Conservation (phyloP, 2,888 invertebrate genomes). For the Phaonia tiefii region DNA sequence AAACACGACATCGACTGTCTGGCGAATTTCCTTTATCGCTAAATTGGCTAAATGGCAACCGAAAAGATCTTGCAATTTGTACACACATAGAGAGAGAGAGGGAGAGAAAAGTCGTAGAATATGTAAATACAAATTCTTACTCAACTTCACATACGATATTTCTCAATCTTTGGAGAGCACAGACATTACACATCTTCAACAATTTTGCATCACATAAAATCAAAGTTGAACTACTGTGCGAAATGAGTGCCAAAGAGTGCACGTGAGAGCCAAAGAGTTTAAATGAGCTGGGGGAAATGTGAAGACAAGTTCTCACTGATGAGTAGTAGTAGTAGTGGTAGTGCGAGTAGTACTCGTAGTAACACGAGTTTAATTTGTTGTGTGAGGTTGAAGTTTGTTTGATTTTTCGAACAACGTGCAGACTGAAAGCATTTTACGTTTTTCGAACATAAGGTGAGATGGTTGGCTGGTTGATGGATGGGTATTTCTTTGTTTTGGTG, state of each 20-base stretch:
- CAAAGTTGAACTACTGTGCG: background rate
- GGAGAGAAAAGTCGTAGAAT: too few relatives aligned
- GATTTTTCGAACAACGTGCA: slow-evolving; percentile 44
- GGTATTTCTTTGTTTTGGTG: background rate
- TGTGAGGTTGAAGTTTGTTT: slow-evolving; percentile 14
- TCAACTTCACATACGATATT: too few relatives aligned
- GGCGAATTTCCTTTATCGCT: slow-evolving; percentile 30
- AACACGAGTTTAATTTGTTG: too few relatives aligned
- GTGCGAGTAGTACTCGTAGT: too few relatives aligned
- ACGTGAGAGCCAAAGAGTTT: slow-evolving; percentile 2
- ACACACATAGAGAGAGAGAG: too few relatives aligned
- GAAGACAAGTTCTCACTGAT: too few relatives aligned
- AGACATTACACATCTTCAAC: too few relatives aligned
- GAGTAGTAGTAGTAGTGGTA: too few relatives aligned
- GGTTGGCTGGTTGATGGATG: background rate
- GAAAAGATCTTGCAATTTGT: background rate
- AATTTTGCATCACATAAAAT: too few relatives aligned
- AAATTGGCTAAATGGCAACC: background rate
- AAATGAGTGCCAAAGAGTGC: background rate
- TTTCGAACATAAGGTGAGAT: slow-evolving; percentile 5
- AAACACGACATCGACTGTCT: slow-evolving; percentile 15
- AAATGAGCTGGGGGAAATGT: too few relatives aligned
- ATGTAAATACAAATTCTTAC: too few relatives aligned
- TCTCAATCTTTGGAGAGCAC: too few relatives aligned
- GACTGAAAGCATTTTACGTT: background rate